These are phyloP conservation scores for Cladopsammia gracilis DNA, from an alignment of 64 coral and sea anemone genomes.

Conservation along the genomic window DNA sequence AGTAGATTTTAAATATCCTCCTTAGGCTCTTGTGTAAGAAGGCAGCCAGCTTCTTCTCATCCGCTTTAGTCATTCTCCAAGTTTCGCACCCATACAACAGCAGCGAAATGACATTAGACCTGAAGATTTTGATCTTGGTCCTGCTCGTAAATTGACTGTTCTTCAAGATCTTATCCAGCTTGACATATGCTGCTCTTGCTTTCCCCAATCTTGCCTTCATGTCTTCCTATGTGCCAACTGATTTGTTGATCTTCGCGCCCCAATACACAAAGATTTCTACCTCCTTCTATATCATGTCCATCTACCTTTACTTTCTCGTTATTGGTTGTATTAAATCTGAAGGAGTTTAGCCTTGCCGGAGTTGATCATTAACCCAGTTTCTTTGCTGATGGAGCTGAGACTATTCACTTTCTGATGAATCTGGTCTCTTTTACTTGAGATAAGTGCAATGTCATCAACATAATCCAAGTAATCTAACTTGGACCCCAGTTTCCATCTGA, in stretches of 20 bases:
- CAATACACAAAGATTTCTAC: background rate
- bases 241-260: background rate
- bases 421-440: slow-evolving; percentile 7
- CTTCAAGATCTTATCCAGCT: slow-evolving; percentile 31
- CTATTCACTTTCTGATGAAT: slow-evolving; percentile 43
- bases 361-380: too few species aligned
- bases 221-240: slow-evolving; percentile 16
- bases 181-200: background rate
- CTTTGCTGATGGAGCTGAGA: too few species aligned
- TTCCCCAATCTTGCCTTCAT: slow-evolving; percentile 26
- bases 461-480: too few species aligned
- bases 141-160: background rate
- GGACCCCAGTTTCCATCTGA: too few species aligned
- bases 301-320: too few species aligned
- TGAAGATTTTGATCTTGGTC: slow-evolving; percentile 37
- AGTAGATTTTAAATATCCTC: too few species aligned
- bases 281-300: too few species aligned
- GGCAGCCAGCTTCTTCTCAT: slow-evolving; percentile 4
- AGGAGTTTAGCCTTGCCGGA: too few species aligned
- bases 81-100: slow-evolving; percentile 48
- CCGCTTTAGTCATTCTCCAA: slow-evolving; percentile 25
- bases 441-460: slow-evolving; percentile 37
- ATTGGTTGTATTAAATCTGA: too few species aligned
- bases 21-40: too few species aligned
- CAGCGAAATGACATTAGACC: slow-evolving; percentile 21